Percentiles rank a stretch among this genome's conserved stretches.
These are phyloP conservation scores for Cyanistes caeruleus DNA, from an alignment of 2,113 vertebrate genomes.

Conservation along the genomic window DNA sequence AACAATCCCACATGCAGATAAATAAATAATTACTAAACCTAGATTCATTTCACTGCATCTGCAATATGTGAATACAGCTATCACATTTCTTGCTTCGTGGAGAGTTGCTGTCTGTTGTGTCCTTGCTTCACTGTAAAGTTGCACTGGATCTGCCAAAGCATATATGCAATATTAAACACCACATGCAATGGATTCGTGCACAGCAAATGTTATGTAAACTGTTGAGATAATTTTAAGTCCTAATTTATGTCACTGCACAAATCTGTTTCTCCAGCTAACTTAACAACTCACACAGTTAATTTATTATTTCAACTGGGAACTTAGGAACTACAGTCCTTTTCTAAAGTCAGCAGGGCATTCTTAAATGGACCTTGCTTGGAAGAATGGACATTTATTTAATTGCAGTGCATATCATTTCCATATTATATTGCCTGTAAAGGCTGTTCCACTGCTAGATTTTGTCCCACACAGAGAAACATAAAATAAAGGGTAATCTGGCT, in stretches of 20 bases:
- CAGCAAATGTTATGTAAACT: conserved; percentile 19
- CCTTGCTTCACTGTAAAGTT: conserved; percentile 9
- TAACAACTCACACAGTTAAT: background rate
- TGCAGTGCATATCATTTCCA: background rate
- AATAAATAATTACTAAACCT: background rate
- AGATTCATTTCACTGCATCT: background rate
- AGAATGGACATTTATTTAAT: background rate
- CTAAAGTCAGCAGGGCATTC: background rate
- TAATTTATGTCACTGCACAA: conserved; percentile 1
- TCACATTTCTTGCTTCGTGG: background rate
- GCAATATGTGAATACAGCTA: background rate
- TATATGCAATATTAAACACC: conserved; percentile 37
- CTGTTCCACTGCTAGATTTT: background rate
- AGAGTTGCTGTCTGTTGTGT: background rate
- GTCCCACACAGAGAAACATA: background rate
- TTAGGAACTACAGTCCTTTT: background rate
- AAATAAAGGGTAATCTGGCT: background rate
- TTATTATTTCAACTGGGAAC: background rate
- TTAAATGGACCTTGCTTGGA: background rate
- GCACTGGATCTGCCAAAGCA: conserved; percentile 17
- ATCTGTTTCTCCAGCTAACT: background rate
- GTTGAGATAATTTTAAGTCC: background rate
- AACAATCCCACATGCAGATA: background rate
- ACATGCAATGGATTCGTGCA: background rate
- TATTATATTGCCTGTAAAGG: background rate